Evolutionary conservation across 2,888 invertebrate genomes (phyloP), one percentile per base, ranked within the genome.

Genomic region (Lacanobia wlatinum): DNA sequence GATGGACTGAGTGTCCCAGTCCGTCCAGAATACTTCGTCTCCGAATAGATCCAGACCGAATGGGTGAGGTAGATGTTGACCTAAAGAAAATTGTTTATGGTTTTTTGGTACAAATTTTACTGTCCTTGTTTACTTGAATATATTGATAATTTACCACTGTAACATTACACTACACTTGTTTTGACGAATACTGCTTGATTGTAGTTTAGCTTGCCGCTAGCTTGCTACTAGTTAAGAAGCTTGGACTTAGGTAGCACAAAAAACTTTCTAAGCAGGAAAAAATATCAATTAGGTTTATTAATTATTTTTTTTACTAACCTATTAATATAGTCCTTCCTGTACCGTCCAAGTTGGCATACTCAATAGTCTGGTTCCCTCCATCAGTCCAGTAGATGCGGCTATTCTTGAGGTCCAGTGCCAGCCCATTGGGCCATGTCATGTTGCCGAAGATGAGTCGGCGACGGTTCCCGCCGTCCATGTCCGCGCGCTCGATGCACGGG

Each of bases 331-430:
- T 97, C 80, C 98, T 96, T 28, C 97, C 97, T 10, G 97, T 96
- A 34, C 98, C 98, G 93, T 98, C 98, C 28, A 98, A 95, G 88
- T 98, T 97, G 34, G 98, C 97, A 88, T 97, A 98, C 91, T 98
- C 98, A 73, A 99, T 97, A 2, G 97, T 97, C 87, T 97, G 97
- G 9, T 97, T 97, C 0, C 98, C 98, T 9, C 98, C 98, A 90
- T 99, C 99, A 0, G 98, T 98, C 98, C 99, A 99, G 90, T 98
- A 99, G 5, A 99, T 96, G 69, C 98, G 97, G 67, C 97, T 97
- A 53, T 97, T 96, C 2, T 96, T 96, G 79, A 97, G 97, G 91
- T 99, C 99, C 34, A 99, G 97, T 1, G 98, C 98, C 56, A 99
- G 93, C 3, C 99, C 99, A 89, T 98, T 98, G 0, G 99, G 99